phyloP scores from a whole-genome alignment of 2,797 vertebrate species.

The Lates japonicus region DNA sequence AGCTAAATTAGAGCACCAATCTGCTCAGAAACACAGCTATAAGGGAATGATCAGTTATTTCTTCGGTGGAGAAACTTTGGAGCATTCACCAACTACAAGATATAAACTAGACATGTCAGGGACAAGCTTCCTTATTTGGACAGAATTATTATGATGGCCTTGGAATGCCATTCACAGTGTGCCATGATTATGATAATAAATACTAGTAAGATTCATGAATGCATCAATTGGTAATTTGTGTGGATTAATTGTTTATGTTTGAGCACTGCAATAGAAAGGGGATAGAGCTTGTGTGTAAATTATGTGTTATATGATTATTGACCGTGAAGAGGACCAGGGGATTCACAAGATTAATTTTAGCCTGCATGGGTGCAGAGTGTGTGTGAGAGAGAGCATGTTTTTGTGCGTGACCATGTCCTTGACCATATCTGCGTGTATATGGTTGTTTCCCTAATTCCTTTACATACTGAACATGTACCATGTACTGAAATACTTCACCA shows the following conservation, averaged over 20 bases:
- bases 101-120: background rate
- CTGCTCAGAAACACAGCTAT: constrained; percentile 44
- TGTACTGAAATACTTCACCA: background rate
- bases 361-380: background rate
- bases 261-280: background rate
- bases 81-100: background rate
- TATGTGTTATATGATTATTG: constrained; percentile 3
- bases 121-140: background rate
- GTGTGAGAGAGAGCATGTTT: background rate
- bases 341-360: constrained; percentile 37
- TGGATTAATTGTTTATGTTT: constrained; percentile 19
- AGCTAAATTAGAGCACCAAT: constrained; percentile 58
- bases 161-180: constrained; percentile 2
- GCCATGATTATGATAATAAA: background rate
- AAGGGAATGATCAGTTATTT: constrained; percentile 1
- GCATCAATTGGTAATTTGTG: background rate
- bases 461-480: background rate
- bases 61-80: background rate
- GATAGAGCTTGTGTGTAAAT: background rate
- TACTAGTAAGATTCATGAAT: background rate
- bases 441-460: background rate
- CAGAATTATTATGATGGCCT: background rate
- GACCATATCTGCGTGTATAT: background rate
- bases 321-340: constrained; percentile 13
- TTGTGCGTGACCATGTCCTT: background rate